Conservation (phyloP, 1,140 invertebrate genomes). For the Cotesia typhae region DNA sequence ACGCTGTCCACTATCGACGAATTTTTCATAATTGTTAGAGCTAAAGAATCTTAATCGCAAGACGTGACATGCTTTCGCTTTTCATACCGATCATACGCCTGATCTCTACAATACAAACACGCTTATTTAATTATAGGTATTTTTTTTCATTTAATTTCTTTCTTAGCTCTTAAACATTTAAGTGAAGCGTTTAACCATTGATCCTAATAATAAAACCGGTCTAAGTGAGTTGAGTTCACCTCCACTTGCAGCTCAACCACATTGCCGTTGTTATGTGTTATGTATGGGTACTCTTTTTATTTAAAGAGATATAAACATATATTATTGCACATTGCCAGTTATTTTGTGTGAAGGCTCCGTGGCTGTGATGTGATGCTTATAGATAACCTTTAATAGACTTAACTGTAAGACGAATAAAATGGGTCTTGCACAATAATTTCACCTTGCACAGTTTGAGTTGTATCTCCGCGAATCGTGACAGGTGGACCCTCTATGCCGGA, state of each 20-base stretch:
- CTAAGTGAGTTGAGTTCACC: neutral
- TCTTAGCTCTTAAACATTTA: neutral
- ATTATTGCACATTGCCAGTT: conserved; percentile 2
- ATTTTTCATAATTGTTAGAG: conserved; percentile 20
- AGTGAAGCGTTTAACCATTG: neutral
- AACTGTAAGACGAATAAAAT: neutral
- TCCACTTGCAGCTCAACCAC: too few species aligned
- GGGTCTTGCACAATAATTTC: conserved; percentile 10
- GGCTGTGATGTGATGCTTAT: conserved; percentile 2
- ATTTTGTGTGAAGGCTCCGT: neutral
- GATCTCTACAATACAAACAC: neutral
- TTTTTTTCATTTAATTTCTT: conserved; percentile 14
- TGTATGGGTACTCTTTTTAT: neutral
- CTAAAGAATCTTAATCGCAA: conserved; percentile 10
- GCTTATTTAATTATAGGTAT: conserved; percentile 4
- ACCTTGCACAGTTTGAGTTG: neutral
- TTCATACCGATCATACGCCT: conserved; percentile 6
- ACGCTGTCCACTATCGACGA: neutral
- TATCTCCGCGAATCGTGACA: conserved; percentile 1
- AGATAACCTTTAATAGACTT: conserved; percentile 6
- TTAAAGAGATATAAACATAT: neutral
- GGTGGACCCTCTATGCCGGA: conserved; percentile 2
- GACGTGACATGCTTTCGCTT: conserved; percentile 22
- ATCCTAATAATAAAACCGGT: conserved; percentile 11
- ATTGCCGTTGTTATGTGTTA: neutral